A percentile compares a stretch with the other conserved stretches of the same genome.
phyloP scores from a whole-genome alignment of 2,888 invertebrate species.

The Dusona sp. region DNA sequence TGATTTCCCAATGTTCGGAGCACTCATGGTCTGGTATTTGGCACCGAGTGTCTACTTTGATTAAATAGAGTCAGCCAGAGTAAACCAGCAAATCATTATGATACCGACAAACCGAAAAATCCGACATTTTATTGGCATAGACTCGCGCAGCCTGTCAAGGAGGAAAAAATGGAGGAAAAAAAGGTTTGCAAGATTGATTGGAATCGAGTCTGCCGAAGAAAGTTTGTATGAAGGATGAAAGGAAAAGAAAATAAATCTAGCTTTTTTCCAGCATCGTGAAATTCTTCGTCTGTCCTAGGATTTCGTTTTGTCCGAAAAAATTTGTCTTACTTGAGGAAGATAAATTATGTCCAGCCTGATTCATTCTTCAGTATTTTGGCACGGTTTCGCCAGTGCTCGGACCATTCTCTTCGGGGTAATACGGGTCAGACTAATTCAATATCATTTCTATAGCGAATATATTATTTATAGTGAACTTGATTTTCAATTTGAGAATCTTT shows the following conservation, averaged over 20 bases:
- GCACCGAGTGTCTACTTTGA: constrained; percentile 30
- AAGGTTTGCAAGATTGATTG: constrained; percentile 42
- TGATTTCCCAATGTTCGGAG: background rate
- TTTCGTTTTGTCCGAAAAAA: constrained; percentile 27
- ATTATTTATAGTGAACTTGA: background rate
- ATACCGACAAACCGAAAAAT: constrained; percentile 29
- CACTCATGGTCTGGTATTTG: background rate
- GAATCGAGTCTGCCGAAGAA: constrained; percentile 6
- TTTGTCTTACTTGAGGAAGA: constrained; percentile 12
- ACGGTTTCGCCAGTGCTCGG: background rate
- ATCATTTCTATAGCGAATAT: background rate
- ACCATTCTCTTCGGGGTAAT: background rate
- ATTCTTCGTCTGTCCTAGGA: background rate
- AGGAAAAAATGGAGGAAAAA: background rate
- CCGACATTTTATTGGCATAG: constrained; percentile 61
- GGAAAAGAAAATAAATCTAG: constrained; percentile 19
- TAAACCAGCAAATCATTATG: constrained; percentile 10
- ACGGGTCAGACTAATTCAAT: background rate
- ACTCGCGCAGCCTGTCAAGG: background rate
- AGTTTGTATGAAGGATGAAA: background rate
- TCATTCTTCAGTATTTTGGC: constrained; percentile 40
- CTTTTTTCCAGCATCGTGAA: background rate
- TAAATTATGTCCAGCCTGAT: constrained; percentile 38
- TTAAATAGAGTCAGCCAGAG: constrained; percentile 54
- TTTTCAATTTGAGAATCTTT: background rate